phyloP scores from a whole-genome alignment of 1,140 invertebrate species.

The Armadillidium nasatum region DNA sequence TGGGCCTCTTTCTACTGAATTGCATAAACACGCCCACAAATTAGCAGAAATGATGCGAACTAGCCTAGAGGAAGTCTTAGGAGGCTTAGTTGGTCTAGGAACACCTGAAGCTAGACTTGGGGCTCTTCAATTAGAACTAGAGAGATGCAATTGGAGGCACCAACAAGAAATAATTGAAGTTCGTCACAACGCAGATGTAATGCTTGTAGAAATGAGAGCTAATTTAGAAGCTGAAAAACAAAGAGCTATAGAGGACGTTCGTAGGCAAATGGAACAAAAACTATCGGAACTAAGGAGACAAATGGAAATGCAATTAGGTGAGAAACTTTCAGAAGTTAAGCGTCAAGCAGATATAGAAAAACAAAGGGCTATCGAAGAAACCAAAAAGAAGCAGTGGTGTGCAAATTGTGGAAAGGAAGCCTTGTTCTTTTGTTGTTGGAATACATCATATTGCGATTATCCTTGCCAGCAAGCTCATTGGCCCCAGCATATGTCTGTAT shows the following conservation, averaged over 20 bases:
- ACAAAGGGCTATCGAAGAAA: conserved; percentile 63
- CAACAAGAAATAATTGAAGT: conserved; percentile 52
- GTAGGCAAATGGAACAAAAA: conserved; percentile 59
- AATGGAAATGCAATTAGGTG: conserved; percentile 38
- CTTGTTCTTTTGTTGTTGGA: conserved; percentile 90
- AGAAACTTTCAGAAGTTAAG: conserved; percentile 54
- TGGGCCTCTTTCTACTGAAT: conserved; percentile 52
- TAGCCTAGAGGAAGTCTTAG: conserved; percentile 57
- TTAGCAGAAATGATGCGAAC: conserved; percentile 56
- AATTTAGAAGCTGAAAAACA: conserved; percentile 63
- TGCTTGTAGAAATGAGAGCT: conserved; percentile 60
- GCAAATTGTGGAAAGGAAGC: conserved; percentile 77
- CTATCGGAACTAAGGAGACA: conserved; percentile 36
- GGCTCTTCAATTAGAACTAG: conserved; percentile 59
- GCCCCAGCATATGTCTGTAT: conserved; percentile 54
- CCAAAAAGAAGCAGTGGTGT: conserved; percentile 83
- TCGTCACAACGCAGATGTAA: conserved; percentile 48
- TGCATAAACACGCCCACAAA: conserved; percentile 47
- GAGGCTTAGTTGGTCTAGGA: conserved; percentile 52
- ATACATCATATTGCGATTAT: conserved; percentile 86
- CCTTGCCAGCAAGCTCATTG: conserved; percentile 63
- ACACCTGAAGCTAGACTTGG: conserved; percentile 57
- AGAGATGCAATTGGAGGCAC: conserved; percentile 61
- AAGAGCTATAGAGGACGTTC: conserved; percentile 52
- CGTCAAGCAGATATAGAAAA: conserved; percentile 61